phyloP scores from a whole-genome alignment of 1,140 invertebrate species.

The Leguminivora glycinivorella region DNA sequence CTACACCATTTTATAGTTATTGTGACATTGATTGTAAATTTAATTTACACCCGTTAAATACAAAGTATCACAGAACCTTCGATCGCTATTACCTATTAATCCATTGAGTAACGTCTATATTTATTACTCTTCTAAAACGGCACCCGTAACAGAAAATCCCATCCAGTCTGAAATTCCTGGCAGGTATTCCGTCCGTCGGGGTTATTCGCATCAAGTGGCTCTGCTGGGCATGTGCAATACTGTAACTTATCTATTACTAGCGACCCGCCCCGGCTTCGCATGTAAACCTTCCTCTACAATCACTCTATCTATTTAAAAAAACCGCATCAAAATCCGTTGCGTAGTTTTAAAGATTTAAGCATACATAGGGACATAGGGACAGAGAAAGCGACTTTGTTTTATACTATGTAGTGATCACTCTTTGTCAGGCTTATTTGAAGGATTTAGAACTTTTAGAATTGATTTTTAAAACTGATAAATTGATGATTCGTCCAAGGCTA shows the following conservation, averaged over 20 bases:
- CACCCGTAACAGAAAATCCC: background rate
- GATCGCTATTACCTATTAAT: constrained; percentile 43
- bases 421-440: no score
- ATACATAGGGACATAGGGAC: no score
- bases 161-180: background rate
- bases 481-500: no score
- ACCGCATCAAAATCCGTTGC: no score
- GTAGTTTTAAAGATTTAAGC: no score
- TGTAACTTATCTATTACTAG: background rate
- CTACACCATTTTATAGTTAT: constrained; percentile 57
- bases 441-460: no score
- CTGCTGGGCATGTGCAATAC: background rate
- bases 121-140: background rate
- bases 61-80: background rate
- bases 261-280: no score
- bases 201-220: background rate
- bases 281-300: no score
- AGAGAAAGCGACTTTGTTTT: no score
- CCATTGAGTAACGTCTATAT: constrained; percentile 5
- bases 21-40: constrained; percentile 44
- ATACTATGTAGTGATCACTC: no score
- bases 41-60: constrained; percentile 18
- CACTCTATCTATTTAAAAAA: no score
- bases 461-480: no score
- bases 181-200: background rate